Evolutionary conservation across 2,113 vertebrate genomes (phyloP).

Genomic region (Ceratotherium simum): DNA sequence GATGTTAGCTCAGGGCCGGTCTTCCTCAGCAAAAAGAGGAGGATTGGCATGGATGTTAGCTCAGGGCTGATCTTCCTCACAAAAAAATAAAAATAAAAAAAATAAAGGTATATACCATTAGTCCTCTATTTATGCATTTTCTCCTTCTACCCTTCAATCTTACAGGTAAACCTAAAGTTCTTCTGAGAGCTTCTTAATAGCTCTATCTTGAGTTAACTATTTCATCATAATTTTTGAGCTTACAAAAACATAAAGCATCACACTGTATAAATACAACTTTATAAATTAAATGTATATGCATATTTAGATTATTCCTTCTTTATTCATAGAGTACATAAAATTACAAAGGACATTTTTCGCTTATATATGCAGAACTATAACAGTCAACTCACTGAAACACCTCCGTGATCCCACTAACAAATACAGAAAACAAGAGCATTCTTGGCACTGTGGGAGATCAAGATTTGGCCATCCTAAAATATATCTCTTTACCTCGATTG

Average conservation of each 20-base stretch:
- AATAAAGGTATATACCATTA: background rate
- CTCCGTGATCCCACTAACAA: background rate
- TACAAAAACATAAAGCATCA: constrained; percentile 36
- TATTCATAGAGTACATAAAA: background rate
- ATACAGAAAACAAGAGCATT: background rate
- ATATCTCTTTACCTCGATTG: too few relatives aligned
- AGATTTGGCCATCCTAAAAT: too few relatives aligned
- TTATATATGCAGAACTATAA: background rate
- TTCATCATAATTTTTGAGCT: constrained; percentile 38
- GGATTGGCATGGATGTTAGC: too few relatives aligned
- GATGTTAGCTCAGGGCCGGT: too few relatives aligned
- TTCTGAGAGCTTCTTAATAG: background rate
- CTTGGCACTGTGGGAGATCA: too few relatives aligned
- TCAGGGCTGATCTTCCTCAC: too few relatives aligned
- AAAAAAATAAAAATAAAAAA: too few relatives aligned
- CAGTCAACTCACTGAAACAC: background rate
- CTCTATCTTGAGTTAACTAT: background rate
- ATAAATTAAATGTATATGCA: background rate
- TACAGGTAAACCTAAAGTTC: background rate
- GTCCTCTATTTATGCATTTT: background rate
- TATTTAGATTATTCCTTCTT: background rate
- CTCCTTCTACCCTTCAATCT: background rate
- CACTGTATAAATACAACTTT: constrained; percentile 5
- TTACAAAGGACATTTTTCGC: background rate
- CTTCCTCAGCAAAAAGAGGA: too few relatives aligned